Evolutionary conservation across 2,113 vertebrate species (phyloP).

Genomic region (Colius striatus): DNA sequence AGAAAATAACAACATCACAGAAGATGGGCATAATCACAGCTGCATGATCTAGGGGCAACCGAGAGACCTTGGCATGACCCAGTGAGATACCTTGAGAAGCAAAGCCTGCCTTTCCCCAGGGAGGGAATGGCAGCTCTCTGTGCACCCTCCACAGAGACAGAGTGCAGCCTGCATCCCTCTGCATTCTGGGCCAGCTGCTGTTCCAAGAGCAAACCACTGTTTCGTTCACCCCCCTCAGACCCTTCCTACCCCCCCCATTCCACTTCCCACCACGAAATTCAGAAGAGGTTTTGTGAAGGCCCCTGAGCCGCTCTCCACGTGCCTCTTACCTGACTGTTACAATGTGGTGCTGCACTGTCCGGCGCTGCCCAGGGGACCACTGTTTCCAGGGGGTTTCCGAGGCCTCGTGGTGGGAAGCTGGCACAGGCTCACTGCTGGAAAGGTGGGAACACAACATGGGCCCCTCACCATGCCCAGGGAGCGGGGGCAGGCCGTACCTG

Average conservation of each 20-base stretch:
- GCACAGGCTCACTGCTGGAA: conserved; percentile 71
- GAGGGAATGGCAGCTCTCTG: background rate
- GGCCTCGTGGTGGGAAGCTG: conserved; percentile 69
- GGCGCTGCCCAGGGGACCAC: conserved; percentile 80
- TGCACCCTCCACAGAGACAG: rapidly evolving
- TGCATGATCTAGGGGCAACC: background rate
- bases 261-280: background rate
- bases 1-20: background rate
- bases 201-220: background rate
- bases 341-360: conserved; percentile 82
- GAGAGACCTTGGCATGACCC: background rate
- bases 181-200: background rate
- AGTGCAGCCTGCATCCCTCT: background rate
- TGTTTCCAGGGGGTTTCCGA: conserved; percentile 82
- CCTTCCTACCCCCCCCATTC: background rate
- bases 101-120: background rate
- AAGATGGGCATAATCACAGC: background rate
- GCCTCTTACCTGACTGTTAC: conserved; percentile 87
- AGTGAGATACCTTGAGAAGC: background rate
- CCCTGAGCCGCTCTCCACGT: rapidly evolving
- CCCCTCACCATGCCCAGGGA: conserved; percentile 72
- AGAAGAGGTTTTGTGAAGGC: background rate
- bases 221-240: background rate
- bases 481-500: conserved; percentile 49
- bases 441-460: conserved; percentile 73